phyloP scores from a whole-genome alignment of 2,797 vertebrate species.

The Sebastolobus altivelis region DNA sequence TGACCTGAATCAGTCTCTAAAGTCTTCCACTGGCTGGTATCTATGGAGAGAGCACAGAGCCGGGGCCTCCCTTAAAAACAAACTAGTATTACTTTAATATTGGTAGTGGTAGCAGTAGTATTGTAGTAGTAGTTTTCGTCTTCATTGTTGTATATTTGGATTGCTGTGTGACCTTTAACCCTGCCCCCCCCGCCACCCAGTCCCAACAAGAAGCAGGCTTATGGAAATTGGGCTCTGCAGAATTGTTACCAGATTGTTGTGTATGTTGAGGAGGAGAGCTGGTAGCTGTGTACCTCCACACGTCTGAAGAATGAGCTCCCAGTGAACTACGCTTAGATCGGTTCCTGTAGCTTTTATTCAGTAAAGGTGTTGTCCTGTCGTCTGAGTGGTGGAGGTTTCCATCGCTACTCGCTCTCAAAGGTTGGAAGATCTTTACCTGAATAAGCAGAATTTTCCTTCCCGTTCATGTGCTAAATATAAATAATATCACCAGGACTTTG shows the following conservation, averaged over 20 bases:
- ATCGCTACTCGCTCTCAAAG: neutral
- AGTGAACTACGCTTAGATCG: neutral
- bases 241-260: slow-evolving; percentile 91
- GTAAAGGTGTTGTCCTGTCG: neutral
- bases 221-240: slow-evolving; percentile 84
- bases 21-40: no score
- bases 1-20: neutral
- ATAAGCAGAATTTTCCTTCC: neutral
- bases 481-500: neutral
- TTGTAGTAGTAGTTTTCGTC: slow-evolving; percentile 38
- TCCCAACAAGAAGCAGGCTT: slow-evolving; percentile 89
- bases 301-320: neutral
- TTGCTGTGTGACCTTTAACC: slow-evolving; percentile 83
- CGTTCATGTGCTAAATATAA: neutral
- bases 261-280: slow-evolving; percentile 2
- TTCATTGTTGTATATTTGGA: slow-evolving; percentile 70
- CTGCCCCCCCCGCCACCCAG: slow-evolving; percentile 18
- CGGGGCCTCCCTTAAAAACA: slow-evolving; percentile 32
- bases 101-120: slow-evolving; percentile 26
- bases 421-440: neutral
- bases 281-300: slow-evolving; percentile 51
- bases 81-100: slow-evolving; percentile 27
- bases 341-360: neutral
- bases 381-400: neutral
- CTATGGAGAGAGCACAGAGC: slow-evolving; percentile 10